Evolutionary conservation across 37 sponge, comb jelly and placozoan species (phyloP).

Genomic region (Cliona cf. orientalis): DNA sequence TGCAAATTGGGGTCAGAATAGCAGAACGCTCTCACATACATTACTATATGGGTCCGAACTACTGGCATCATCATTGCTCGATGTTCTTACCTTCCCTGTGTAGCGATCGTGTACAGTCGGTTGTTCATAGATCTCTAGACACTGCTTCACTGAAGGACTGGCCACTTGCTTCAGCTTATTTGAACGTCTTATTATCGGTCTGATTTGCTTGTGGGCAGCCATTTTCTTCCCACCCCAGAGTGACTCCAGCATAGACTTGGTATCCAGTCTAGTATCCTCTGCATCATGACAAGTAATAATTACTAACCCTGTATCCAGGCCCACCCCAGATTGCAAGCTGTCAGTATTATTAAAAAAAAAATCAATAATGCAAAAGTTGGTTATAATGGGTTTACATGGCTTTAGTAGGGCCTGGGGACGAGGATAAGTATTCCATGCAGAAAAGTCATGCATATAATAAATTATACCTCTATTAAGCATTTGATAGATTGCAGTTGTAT

Average conservation of each 20-base stretch:
- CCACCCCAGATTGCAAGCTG: too few species aligned
- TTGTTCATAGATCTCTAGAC: slow-evolving; percentile 42
- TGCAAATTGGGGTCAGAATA: too few species aligned
- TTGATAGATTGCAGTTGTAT: not conserved
- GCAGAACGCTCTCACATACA: too few species aligned
- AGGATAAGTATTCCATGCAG: not conserved
- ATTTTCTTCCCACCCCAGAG: not conserved
- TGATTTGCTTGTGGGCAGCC: not conserved
- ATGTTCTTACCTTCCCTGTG: slow-evolving; percentile 62
- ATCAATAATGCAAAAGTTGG: too few species aligned
- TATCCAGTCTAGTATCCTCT: too few species aligned
- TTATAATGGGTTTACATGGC: too few species aligned
- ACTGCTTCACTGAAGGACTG: slow-evolving; percentile 55
- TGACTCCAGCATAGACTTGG: not conserved
- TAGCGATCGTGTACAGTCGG: slow-evolving; percentile 25
- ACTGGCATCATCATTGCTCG: too few species aligned
- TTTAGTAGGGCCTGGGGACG: too few species aligned
- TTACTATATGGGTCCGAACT: too few species aligned
- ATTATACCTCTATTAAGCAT: not conserved
- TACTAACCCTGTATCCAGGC: too few species aligned
- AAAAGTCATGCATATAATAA: too few species aligned
- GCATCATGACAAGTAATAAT: not conserved
- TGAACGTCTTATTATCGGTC: slow-evolving; percentile 9
- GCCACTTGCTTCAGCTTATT: not conserved
- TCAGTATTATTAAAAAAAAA: too few species aligned